Conservation (phyloP, 2,888 invertebrate genomes). For the Mythimna loreyi region DNA sequence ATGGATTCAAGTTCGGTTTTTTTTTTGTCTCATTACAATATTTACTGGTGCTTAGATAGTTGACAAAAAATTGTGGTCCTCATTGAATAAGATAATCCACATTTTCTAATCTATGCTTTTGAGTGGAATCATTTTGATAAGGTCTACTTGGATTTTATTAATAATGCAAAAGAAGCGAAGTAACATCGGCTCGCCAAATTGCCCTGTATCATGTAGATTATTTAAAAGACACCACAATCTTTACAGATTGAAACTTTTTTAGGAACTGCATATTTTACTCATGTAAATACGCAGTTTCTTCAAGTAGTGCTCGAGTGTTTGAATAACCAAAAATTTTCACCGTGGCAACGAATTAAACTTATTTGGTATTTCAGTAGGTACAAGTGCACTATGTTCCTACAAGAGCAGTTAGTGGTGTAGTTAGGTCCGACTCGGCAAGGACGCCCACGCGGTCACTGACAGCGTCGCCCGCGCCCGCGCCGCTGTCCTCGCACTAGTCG, state of each 20-base stretch:
- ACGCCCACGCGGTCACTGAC: constrained; percentile 80
- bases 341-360: too few species aligned
- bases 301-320: too few species aligned
- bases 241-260: not conserved
- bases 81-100: not conserved
- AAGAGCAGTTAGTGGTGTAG: constrained; percentile 38
- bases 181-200: not conserved
- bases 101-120: constrained; percentile 18
- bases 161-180: not conserved
- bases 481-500: constrained; percentile 30
- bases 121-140: not conserved
- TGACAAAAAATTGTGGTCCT: constrained; percentile 31
- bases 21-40: constrained; percentile 68
- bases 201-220: not conserved
- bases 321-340: not conserved
- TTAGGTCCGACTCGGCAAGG: constrained; percentile 69
- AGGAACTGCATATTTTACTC: not conserved
- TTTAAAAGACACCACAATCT: not conserved
- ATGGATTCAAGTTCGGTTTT: constrained; percentile 69
- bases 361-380: not conserved
- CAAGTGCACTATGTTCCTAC: constrained; percentile 6
- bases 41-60: constrained; percentile 36
- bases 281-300: too few species aligned
- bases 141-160: not conserved
- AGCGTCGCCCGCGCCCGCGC: constrained; percentile 59